Base-by-base conservation (phyloP, 2,888 invertebrate species). In the Drosophila niveifrons region DNA sequence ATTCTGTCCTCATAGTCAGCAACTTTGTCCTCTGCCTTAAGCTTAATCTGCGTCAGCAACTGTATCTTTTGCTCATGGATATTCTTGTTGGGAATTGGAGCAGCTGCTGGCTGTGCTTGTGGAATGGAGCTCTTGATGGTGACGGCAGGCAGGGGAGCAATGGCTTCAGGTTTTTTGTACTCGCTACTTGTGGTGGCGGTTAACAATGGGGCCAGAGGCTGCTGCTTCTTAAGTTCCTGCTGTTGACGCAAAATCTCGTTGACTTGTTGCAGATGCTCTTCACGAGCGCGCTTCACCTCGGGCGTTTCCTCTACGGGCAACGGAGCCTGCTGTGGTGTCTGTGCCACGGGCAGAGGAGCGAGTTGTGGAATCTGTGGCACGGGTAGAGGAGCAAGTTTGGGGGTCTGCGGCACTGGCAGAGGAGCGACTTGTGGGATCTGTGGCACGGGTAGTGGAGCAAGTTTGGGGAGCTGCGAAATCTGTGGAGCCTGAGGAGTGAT, bases 231-330 rank as follows among this genome's bases (percentile, higher is more conserved):
- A 1, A 23, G 23, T 6, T 23, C 23, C 6, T 23, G 52, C 34
- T 72, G 71, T 15, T 72, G 65, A 8, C 15, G 39, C 39, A 8
- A 15, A 1, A 86, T 46, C 1, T 77, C 88, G 7, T 78, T 75
- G 15, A 77, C 78, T 3, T 80, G 65, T 50, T 75, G 80, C 0
- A 87, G 57, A 41, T 90, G 88, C 34, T 90, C 82, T 50, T 90
- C 80, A 0, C 89, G 78, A 1, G 88, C 89, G 1, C 67, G 75
- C 18, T 78, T 75, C n/a, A 90, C 90, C 48, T 90, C 89, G 0
- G 78, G 71, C 4, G 88, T 81, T 13, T 88, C 81, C 74, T 82
- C 75, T n/a, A 88, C 71, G 0, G 76, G 67, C 28, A 67, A 69
- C 2, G 15, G 13, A 39, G 31, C 8, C 13, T 8, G 39, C 34